Evolutionary conservation across 2,113 vertebrate species (phyloP), one percentile per base, ranked within the genome.

Genomic region (Girardinichthys multiradiatus): DNA sequence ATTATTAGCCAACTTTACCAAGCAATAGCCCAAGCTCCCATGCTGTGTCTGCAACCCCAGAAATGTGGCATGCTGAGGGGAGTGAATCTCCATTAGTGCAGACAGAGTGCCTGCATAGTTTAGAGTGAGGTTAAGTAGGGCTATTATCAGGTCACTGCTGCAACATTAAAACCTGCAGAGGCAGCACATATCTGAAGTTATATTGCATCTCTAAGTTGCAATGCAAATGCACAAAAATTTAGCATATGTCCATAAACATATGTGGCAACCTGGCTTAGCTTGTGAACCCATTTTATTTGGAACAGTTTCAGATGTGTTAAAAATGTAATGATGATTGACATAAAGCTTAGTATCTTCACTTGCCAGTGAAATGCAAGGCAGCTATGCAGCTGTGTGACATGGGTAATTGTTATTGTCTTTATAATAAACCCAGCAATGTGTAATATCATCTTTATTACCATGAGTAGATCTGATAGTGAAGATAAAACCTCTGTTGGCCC

Each of bases 401-500:
- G 14, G 17, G 19, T 48, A 21, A 21, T 4, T 19, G 12, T 45
- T 27, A 3, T 11, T 24, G 9, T 21, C 4, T 21, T 10, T 7
- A 45, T 19, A 27, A 30, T 35, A 42, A 77, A 57, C 66, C 2
- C 33, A 66, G 2, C 28, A 62, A 17, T 17, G 12, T 13, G 0
- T 15, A 59, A 0, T 3, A 1, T 19, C 2, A 64, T 26, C 4
- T 14, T 45, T n/a, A 14, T 0, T 77, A 95, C 94, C 89, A 93
- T 92, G 29, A 99, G 93, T 62, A 99, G 95, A 59, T 96, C 91
- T 15, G 95, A 97, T 35, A 99, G 93, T 0, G 95, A 96, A 57
- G 95, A 93, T 77, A 99, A 77, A 64, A 96, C 95, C 76, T 96
- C 93, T 0, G 93, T 89, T 17, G 98, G 97, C 60, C 97, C 97